These are phyloP conservation scores for Geococcyx californianus DNA, from an alignment of 2,113 vertebrate species.

Conservation along the genomic window DNA sequence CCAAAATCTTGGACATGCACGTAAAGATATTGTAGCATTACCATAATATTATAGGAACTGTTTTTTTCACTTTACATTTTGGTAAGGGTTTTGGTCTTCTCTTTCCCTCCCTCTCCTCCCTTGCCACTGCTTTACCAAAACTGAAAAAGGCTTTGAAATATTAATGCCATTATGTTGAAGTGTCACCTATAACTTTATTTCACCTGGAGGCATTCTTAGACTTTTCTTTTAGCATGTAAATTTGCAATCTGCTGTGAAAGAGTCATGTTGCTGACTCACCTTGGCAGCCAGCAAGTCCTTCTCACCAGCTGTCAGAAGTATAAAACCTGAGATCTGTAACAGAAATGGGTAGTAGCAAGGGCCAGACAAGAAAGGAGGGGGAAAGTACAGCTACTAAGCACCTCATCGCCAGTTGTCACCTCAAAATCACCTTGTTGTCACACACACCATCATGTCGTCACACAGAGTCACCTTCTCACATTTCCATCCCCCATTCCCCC, in stretches of 20 bases:
- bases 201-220: not conserved
- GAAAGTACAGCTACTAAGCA: too few relatives aligned
- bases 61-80: not conserved
- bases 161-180: not conserved
- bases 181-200: not conserved
- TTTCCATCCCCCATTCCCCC: too few relatives aligned
- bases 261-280: slow-evolving; percentile 13
- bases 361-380: not conserved
- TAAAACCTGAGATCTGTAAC: not conserved
- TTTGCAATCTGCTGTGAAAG: not conserved
- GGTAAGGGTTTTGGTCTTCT: not conserved
- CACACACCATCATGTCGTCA: too few relatives aligned
- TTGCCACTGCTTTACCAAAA: not conserved
- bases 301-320: not conserved
- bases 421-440: too few relatives aligned
- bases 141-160: not conserved
- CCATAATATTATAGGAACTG: not conserved
- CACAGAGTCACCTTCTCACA: too few relatives aligned
- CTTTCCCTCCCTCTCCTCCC: not conserved
- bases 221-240: not conserved
- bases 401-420: too few relatives aligned
- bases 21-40: not conserved
- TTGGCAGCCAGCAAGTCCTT: not conserved
- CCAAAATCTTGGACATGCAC: not conserved
- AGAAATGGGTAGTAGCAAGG: not conserved